These are phyloP conservation scores for Campodea augens DNA, from an alignment of 1,140 invertebrate species.

Conservation along the genomic window DNA sequence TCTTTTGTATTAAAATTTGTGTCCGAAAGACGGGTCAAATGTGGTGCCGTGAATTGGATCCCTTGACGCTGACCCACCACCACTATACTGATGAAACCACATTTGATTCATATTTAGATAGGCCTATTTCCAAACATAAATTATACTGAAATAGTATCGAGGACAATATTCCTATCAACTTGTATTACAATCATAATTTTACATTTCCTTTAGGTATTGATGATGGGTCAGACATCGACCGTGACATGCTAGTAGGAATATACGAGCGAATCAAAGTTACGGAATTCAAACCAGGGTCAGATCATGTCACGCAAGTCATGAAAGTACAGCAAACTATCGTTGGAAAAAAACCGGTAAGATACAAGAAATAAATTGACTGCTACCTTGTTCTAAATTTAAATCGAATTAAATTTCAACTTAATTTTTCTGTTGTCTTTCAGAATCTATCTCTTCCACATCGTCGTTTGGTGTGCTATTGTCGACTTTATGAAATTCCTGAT, in stretches of 20 bases:
- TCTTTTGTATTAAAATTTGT: no score
- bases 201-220: conserved; percentile 44
- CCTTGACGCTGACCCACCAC: no score
- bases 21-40: no score
- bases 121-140: no score
- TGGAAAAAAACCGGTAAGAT: conserved; percentile 71
- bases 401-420: conserved; percentile 9
- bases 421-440: conserved; percentile 19
- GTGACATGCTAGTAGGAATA: conserved; percentile 78
- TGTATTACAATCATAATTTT: no score
- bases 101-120: no score
- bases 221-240: conserved; percentile 81
- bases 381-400: conserved; percentile 7
- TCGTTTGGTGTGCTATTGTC: conserved; percentile 95
- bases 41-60: no score
- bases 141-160: no score
- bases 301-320: conserved; percentile 96
- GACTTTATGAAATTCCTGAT: conserved; percentile 93
- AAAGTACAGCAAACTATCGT: conserved; percentile 96
- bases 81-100: no score
- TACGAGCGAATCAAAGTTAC: conserved; percentile 90
- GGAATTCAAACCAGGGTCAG: conserved; percentile 89
- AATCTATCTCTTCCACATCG: conserved; percentile 87
- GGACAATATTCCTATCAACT: no score
- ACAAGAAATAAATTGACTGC: no score